Base-by-base conservation (phyloP, 2,113 vertebrate genomes). In the Hucho hucho region DNA sequence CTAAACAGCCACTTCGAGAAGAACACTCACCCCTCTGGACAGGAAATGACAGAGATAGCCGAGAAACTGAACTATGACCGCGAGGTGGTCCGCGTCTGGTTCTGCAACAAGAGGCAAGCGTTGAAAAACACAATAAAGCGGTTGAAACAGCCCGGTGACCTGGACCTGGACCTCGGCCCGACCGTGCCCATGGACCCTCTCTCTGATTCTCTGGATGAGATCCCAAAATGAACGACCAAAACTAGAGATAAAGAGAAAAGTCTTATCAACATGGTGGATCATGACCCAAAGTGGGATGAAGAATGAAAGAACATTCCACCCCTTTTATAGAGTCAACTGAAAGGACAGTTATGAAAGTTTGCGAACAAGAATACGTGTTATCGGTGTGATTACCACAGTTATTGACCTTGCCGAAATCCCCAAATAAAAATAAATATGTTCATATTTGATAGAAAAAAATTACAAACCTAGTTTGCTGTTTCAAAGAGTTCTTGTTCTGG, bases 1-100 rank as follows among this genome's bases (percentile, higher is more conserved):
- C 96, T 99, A 93, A 99, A 99, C 95, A 95, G 95, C 89, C 97
- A 99, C 95, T 99, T 99, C 95, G 98, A 99, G 96, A 99, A 98
- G 95, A 99, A 99, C 92, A 99, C 98, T 0, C 98, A 99, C 90
- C 98, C 98, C 74, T 99, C 98, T 37, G 98, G 97, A 90, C 98
- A 99, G 89, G 98, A 99, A 95, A 99, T 99, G 97, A 99, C 98
- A 75, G 97, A 99, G 90, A 99, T 99, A 83, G 97, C 98, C 0
- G 97, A 99, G 93, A 98, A 99, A 92, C 96, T 99, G 93, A 98
- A 97, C 95, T 99, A 99, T 92, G 98, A 99, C 90, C 94, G 98
- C 64, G 98, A 99, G 92, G 98, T 99, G 93, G 97, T 99, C 89
- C 96, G 98, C 74, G 98, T 99, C 87, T 99, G 98, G 98, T 99